Evolutionary conservation across 2,888 invertebrate genomes (phyloP).

Genomic region (Frankliniella intonsa): DNA sequence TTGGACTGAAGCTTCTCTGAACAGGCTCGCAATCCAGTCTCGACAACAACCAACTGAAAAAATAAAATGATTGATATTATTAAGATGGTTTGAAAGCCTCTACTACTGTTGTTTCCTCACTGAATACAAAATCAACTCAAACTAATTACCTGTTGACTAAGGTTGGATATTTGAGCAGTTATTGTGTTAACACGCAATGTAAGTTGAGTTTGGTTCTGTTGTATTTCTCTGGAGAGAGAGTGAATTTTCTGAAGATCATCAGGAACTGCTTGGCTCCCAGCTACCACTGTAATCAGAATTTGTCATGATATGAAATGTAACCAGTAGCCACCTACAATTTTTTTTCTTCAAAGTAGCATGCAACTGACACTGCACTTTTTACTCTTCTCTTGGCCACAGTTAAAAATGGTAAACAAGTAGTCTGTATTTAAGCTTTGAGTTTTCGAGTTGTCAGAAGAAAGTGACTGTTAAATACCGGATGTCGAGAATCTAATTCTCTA

Average conservation of each 20-base stretch:
- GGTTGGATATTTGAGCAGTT: conserved; percentile 53
- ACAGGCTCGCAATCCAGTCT: conserved; percentile 52
- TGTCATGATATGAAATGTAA: conserved; percentile 1
- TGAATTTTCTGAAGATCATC: conserved; percentile 68
- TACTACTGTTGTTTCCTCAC: no score
- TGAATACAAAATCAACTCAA: no score
- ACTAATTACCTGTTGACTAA: conserved; percentile 49
- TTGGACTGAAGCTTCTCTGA: conserved; percentile 56
- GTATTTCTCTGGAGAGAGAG: conserved; percentile 61
- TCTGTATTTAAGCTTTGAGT: no score
- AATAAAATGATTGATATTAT: background rate
- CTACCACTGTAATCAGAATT: conserved; percentile 51
- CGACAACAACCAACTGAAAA: conserved; percentile 47
- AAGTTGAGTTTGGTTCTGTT: conserved; percentile 62
- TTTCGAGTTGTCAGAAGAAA: no score
- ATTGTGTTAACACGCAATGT: conserved; percentile 55
- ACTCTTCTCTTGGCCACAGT: no score
- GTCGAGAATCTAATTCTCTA: background rate
- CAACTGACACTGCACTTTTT: background rate
- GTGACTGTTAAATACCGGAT: conserved; percentile 13
- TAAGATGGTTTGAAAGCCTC: no score
- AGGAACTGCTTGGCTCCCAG: conserved; percentile 63
- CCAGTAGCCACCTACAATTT: background rate
- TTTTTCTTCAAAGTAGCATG: background rate
- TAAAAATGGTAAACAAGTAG: background rate